Percentiles rank a stretch among this genome's conserved stretches.
These are phyloP conservation scores for Drosophila anomelani DNA, from an alignment of 2,888 invertebrate species.

Conservation along the genomic window DNA sequence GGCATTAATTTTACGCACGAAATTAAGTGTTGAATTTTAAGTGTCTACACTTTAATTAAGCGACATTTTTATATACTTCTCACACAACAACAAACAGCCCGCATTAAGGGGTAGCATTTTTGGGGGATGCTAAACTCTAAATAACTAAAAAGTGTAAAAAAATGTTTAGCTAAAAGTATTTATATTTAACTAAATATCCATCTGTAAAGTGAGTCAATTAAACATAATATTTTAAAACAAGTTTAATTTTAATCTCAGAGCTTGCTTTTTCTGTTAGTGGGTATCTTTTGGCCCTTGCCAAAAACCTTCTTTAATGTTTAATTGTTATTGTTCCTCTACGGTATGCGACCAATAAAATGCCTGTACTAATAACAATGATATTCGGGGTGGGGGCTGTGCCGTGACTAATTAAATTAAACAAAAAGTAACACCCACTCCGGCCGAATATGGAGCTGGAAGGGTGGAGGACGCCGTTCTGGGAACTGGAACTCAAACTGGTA, in stretches of 20 bases:
- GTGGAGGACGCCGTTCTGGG: slow-evolving; percentile 1
- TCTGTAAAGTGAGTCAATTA: no score
- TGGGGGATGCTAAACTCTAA: neutral
- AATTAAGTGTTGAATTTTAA: slow-evolving; percentile 80
- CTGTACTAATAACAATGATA: slow-evolving; percentile 41
- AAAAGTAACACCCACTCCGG: slow-evolving; percentile 62
- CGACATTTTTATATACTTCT: slow-evolving; percentile 66
- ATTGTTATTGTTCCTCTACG: slow-evolving; percentile 43
- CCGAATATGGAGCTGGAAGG: slow-evolving; percentile 7
- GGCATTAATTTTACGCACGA: slow-evolving; percentile 82
- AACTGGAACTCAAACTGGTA: slow-evolving; percentile 26
- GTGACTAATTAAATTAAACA: slow-evolving; percentile 73
- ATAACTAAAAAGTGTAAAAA: fast-evolving
- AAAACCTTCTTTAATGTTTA: slow-evolving; percentile 5
- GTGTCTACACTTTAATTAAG: slow-evolving; percentile 80
- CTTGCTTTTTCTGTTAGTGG: neutral
- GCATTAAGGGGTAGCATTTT: slow-evolving; percentile 2
- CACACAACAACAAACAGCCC: slow-evolving; percentile 38
- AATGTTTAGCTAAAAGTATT: neutral
- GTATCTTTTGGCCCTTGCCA: slow-evolving; percentile 3
- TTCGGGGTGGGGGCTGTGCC: slow-evolving; percentile 19
- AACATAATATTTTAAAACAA: no score
- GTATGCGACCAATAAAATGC: slow-evolving; percentile 51
- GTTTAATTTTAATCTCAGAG: neutral
- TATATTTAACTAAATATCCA: no score